These are phyloP conservation scores for Cydia pomonella DNA, from an alignment of 1,140 invertebrate genomes.

Conservation along the genomic window DNA sequence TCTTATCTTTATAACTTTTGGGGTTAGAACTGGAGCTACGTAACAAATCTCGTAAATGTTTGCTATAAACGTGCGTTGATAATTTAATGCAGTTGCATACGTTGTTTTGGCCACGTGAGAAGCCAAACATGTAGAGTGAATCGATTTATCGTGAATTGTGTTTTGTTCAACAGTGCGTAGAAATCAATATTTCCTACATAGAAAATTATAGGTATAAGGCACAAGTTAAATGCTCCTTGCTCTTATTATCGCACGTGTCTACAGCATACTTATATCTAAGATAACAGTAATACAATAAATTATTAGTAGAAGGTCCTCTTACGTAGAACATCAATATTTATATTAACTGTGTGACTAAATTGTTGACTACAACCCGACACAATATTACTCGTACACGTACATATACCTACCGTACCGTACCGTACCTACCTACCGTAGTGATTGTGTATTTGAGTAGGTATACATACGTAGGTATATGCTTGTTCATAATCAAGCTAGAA, in stretches of 20 bases:
- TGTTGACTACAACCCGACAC: neutral
- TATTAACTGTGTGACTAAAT: neutral
- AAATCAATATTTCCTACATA: neutral
- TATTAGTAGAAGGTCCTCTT: slow-evolving; percentile 13
- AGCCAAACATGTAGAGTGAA: neutral
- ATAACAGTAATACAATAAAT: slow-evolving; percentile 19
- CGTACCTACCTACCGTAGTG: too few relatives aligned
- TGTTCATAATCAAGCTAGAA: too few relatives aligned
- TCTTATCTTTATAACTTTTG: too few relatives aligned
- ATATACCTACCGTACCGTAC: too few relatives aligned
- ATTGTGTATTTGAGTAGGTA: too few relatives aligned
- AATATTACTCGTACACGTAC: neutral
- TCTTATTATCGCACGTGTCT: slow-evolving; percentile 15
- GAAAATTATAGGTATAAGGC: neutral
- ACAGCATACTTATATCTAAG: neutral
- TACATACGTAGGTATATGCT: too few relatives aligned
- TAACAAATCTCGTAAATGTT: neutral
- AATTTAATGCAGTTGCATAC: slow-evolving; percentile 7
- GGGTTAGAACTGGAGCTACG: neutral
- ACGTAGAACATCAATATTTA: slow-evolving; percentile 11
- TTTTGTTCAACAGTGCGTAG: neutral
- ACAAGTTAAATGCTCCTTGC: neutral
- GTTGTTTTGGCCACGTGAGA: slow-evolving; percentile 7
- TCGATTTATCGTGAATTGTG: neutral
- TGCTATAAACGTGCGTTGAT: slow-evolving; percentile 4